phyloP scores from a whole-genome alignment of 1,140 invertebrate genomes.

The Drosophila hydei region DNA sequence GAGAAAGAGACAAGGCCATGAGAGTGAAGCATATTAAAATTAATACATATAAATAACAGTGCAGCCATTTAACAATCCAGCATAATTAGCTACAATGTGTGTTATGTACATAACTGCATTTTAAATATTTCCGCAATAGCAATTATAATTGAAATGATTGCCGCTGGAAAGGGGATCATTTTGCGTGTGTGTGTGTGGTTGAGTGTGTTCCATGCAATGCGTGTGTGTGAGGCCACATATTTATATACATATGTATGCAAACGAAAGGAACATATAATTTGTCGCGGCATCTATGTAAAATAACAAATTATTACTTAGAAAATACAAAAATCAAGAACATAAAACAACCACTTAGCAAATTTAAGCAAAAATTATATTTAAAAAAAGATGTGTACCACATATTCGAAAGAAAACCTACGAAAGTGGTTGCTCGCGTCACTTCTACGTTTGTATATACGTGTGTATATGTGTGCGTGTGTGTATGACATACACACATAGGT shows the following conservation, averaged over 20 bases:
- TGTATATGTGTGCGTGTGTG: slow-evolving; percentile 23
- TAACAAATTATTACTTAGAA: not conserved
- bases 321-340: slow-evolving; percentile 42
- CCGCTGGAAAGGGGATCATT: slow-evolving; percentile 56
- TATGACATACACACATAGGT: slow-evolving; percentile 28
- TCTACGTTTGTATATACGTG: slow-evolving; percentile 40
- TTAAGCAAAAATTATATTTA: slow-evolving; percentile 26
- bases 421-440: slow-evolving; percentile 75
- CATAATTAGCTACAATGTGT: slow-evolving; percentile 27
- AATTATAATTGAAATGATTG: slow-evolving; percentile 53
- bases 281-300: slow-evolving; percentile 29
- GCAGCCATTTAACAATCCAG: slow-evolving; percentile 21
- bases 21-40: slow-evolving; percentile 46
- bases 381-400: slow-evolving; percentile 64
- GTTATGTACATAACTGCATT: slow-evolving; percentile 39
- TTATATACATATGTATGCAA: slow-evolving; percentile 8
- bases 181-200: slow-evolving; percentile 22
- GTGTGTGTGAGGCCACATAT: slow-evolving; percentile 27
- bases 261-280: slow-evolving; percentile 27
- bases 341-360: slow-evolving; percentile 29
- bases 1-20: slow-evolving; percentile 25
- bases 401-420: slow-evolving; percentile 73
- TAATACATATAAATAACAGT: slow-evolving; percentile 48
- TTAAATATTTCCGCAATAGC: slow-evolving; percentile 68
- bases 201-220: slow-evolving; percentile 5